Evolutionary conservation across 2,888 invertebrate genomes (phyloP), one percentile per base, ranked within the genome.

Genomic region (Pilophorus perplexus): DNA sequence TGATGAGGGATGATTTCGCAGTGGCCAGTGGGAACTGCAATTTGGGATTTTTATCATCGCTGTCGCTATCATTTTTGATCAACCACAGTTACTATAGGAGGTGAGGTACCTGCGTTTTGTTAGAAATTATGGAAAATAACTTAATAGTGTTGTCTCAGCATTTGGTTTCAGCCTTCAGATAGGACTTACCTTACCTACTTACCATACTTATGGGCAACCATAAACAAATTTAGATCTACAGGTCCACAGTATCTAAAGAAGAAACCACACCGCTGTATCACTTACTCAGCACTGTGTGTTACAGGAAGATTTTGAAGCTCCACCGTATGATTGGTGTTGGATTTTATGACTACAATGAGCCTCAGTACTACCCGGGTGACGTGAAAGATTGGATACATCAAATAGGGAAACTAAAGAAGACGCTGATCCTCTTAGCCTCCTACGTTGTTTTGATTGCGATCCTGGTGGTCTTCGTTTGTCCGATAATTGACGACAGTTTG

Each of bases 291-390:
- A n/a, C n/a, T n/a, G n/a, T n/a, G n/a, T n/a, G 33, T 28, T 62
- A 28, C 33, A 14, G 62, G 18, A 62, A 38, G 22, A 22, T 62
- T 6, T 18, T 62, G 6, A 10, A 5, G 1, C 27, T 48, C n/a
- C 62, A 62, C 48, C 28, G 28, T 20, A 62, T 62, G 62, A 14
- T 46, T 10, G 62, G 62, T 4, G 48, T 28, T 33, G 62, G 62
- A 12, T 62, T 62, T 18, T 48, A 62, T 48, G 62, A 62, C n/a
- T 62, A 62, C 33, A n/a, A 62, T 1, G 62, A 62, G 14, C 62
- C 62, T 4, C 46, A 62, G 22, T 62, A 28, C 20, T 28, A 33
- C 20, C 48, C 46, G 8, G 33, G 28, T 18, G 62, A 46, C 8
- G 5, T 62, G 20, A 48, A 28, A 8, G 23, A 62, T 20, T 46